Base-by-base conservation (phyloP, 2,888 invertebrate species). In the Homarus gammarus region DNA sequence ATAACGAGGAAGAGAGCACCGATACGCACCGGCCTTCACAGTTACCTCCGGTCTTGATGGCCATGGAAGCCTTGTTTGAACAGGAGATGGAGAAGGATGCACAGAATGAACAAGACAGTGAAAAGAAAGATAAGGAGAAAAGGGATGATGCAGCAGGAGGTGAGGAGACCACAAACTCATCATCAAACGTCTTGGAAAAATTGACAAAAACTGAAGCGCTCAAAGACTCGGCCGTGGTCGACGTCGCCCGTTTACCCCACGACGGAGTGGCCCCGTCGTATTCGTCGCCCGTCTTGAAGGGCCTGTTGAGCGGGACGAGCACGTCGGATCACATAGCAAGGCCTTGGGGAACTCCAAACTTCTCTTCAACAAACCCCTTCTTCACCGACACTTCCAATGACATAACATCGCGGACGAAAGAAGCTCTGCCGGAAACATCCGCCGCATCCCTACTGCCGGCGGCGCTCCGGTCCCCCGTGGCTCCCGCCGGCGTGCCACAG, bases 71-170 rank as follows among this genome's bases (percentile, higher is more conserved):
- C 31, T 56, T 86, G 72, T 44, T 86, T 36, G 70, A 79, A 22
- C 64, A 86, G 36, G 44, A 78, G 22, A 86, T 86, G 86, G 79
- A 86, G 38, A 56, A 79, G 33, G 79, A 86, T 70, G 85, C 77
- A 68, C 22, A 85, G 49, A 79, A 68, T 68, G 79, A 86, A 51
- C 70, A 86, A 49, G 70, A 79, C 18, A 49, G 38, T 70, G 79
- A 86, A 33, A 68, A 77, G 64, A 49, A 31, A 49, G 44, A 44
- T 49, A 83, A 49, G 49, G 56, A 40, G 56, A 40, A 12, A 31
- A 12, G 18, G 3, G 73, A 33, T 27, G 77, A 44, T 1, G 22
- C 27, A 6, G n/a, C 1, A 56, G 78, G 56, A 33, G 27, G 8
- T 31, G 56, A 64, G 64, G 64, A 27, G 64, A 64, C 1, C 27